phyloP scores from a whole-genome alignment of 2,113 vertebrate species.

The Rhineura floridana region DNA sequence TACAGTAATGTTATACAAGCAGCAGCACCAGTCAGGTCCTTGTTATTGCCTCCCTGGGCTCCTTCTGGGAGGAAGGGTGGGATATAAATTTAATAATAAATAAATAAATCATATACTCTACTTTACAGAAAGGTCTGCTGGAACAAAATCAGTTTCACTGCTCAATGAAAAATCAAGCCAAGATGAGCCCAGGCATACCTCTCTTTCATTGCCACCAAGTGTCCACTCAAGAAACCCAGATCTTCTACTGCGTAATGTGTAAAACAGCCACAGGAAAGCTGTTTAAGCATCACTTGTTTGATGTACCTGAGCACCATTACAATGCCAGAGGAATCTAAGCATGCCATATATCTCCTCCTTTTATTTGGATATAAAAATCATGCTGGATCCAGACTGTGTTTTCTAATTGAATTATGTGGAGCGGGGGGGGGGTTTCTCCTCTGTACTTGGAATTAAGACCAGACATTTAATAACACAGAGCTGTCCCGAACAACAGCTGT shows the following conservation, averaged over 20 bases:
- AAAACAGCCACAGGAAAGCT: neutral
- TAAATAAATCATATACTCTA: no score
- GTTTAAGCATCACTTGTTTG: neutral
- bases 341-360: neutral
- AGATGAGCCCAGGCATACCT: neutral
- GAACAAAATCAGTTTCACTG: no score
- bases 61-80: no score
- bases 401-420: neutral
- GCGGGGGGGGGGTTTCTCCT: neutral
- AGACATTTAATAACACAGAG: slow-evolving; percentile 39
- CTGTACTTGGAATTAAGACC: slow-evolving; percentile 45
- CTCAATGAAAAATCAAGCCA: neutral
- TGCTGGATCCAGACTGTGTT: neutral
- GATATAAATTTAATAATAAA: no score
- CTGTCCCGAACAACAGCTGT: slow-evolving; percentile 37
- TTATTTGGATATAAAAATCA: neutral
- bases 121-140: no score
- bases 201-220: neutral
- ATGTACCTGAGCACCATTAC: no score
- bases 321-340: neutral
- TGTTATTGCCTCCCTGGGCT: no score
- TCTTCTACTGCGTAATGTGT: neutral
- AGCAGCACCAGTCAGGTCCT: no score
- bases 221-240: neutral
- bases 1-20: no score